Conservation (phyloP, 1,140 invertebrate species). For the Mycetomoellerius zeteki region DNA sequence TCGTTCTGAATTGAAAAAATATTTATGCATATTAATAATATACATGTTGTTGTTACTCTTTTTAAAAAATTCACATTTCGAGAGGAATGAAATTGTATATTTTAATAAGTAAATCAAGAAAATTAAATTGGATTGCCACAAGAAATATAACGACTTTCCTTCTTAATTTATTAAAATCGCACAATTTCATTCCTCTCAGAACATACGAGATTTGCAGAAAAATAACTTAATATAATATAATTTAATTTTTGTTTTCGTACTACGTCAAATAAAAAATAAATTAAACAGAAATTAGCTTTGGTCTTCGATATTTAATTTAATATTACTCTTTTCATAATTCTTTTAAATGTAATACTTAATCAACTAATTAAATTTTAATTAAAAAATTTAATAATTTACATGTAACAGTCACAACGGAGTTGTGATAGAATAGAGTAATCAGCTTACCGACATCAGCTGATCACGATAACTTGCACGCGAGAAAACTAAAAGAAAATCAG, state of each 20-base stretch:
- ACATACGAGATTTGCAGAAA: constrained; percentile 8
- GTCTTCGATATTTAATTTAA: not conserved
- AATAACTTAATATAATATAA: constrained; percentile 17
- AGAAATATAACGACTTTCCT: constrained; percentile 28
- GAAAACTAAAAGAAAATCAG: not conserved
- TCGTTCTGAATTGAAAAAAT: not conserved
- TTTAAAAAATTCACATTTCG: not conserved
- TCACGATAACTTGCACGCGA: not conserved
- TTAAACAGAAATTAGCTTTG: constrained; percentile 6
- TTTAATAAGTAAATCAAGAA: constrained; percentile 40
- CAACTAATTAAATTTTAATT: not conserved
- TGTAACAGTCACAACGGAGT: not conserved
- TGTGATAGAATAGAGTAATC: not conserved
- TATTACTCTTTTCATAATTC: not conserved
- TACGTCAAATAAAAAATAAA: not conserved
- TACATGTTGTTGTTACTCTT: constrained; percentile 2
- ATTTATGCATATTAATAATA: constrained; percentile 5
- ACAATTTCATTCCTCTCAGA: constrained; percentile 28
- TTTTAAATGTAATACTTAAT: not conserved
- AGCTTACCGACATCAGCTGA: not conserved
- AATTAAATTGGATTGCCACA: constrained; percentile 34
- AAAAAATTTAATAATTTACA: not conserved
- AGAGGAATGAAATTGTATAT: constrained; percentile 20
- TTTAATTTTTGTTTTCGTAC: constrained; percentile 16
- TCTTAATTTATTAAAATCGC: constrained; percentile 37